phyloP scores from a whole-genome alignment of 2,797 vertebrate species.

The Sebastes matsubarae region DNA sequence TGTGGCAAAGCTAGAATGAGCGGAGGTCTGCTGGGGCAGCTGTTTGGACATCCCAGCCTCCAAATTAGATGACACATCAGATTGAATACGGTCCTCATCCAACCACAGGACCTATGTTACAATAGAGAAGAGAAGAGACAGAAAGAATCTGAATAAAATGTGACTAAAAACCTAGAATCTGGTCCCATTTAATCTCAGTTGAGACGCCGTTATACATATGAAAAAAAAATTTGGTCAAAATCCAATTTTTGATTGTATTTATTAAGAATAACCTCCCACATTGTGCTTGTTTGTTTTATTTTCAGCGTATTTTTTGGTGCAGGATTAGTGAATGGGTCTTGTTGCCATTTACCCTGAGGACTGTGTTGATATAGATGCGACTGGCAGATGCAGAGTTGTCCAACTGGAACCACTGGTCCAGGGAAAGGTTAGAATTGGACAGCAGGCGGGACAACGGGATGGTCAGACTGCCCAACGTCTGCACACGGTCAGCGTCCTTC shows the following conservation, averaged over 20 bases:
- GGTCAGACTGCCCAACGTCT: slow-evolving; percentile 85
- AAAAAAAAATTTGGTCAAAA: neutral
- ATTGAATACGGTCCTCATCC: slow-evolving; percentile 78
- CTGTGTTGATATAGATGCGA: slow-evolving; percentile 88
- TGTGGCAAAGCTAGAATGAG: slow-evolving; percentile 86
- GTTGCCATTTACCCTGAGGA: slow-evolving; percentile 86
- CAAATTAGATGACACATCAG: slow-evolving; percentile 63
- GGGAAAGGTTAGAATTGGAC: slow-evolving; percentile 79
- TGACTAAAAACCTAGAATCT: neutral
- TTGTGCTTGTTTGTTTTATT: neutral
- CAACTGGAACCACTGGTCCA: slow-evolving; percentile 93
- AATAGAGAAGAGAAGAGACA: neutral
- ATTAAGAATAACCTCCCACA: neutral
- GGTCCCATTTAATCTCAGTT: neutral
- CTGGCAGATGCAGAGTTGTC: slow-evolving; percentile 86
- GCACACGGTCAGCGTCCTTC: slow-evolving; percentile 90
- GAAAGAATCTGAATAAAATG: neutral
- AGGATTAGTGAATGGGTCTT: neutral
- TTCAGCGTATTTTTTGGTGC: neutral
- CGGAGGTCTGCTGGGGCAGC: slow-evolving; percentile 79
- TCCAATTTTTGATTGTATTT: neutral
- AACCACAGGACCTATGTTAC: slow-evolving; percentile 85
- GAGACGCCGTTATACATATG: neutral
- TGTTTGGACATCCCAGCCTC: slow-evolving; percentile 70
- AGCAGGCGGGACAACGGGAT: slow-evolving; percentile 87